Evolutionary conservation across 2,797 vertebrate species (phyloP).

Genomic region (Chrysocyon brachyurus): DNA sequence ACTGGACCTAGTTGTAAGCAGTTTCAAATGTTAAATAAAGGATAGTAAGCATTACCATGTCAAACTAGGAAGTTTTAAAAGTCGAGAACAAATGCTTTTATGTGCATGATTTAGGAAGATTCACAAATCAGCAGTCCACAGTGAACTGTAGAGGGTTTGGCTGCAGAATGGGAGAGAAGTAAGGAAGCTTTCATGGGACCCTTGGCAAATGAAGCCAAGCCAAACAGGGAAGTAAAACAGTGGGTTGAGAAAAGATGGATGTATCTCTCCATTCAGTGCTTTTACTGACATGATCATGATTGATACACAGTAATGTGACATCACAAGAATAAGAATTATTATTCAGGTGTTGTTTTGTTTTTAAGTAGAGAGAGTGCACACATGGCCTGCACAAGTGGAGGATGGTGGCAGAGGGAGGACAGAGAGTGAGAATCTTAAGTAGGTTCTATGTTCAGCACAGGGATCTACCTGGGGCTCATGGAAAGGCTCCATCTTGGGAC

Average conservation of each 20-base stretch:
- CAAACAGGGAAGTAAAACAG: neutral
- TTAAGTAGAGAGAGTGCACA: neutral
- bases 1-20: neutral
- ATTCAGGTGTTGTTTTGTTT: neutral
- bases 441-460: neutral
- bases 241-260: neutral
- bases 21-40: slow-evolving; percentile 40
- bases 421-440: neutral
- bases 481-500: neutral
- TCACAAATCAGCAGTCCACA: neutral
- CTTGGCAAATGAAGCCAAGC: neutral
- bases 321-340: neutral
- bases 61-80: neutral
- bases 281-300: neutral
- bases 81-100: neutral
- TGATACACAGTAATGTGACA: neutral
- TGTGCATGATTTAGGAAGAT: neutral
- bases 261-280: neutral
- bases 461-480: neutral
- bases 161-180: neutral
- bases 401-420: neutral
- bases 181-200: neutral
- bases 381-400: neutral
- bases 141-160: neutral
- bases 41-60: neutral